Evolutionary conservation across 1,140 invertebrate species (phyloP), one percentile per base, ranked within the genome.

Genomic region (Scaptomyza hsui): DNA sequence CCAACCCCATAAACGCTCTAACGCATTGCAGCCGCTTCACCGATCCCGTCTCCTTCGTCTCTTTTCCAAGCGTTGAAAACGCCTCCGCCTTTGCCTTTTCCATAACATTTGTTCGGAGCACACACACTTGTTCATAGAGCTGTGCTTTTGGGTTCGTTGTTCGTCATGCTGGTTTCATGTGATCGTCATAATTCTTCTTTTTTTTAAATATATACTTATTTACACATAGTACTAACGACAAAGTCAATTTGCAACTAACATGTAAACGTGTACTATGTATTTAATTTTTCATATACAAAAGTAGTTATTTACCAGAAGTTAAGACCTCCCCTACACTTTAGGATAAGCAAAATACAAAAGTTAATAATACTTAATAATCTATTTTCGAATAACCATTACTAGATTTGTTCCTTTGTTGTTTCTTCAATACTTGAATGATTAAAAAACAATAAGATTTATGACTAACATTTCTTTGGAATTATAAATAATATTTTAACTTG

Each of bases 91-190:
- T 44, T 4, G 49, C 62, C 26, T 16, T 29, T 15, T 5, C 16
- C 61, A 37, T 5, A 9, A 3, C 32, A 47, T 15, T n/a, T 9
- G 32, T 13, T 51, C 10, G 13, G 10, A 24, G 16, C 15, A 13
- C 10, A 18, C 24, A 3, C 21, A 35, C 12, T 12, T 24, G 12
- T 29, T 12, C 19, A 48, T 45, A 24, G 52, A 55, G 78, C 75
- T 82, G 44, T 76, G 78, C 61, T 71, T 78, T 82, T 67, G 79
- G 42, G 83, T 89, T 88, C 83, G 82, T 73, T 79, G 78, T 67
- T 88, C 82, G 82, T 88, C 83, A 88, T 88, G 82, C 82, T 79
- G 78, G 82, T 75, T 88, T 88, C 78, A 70, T 83, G 68, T 67
- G 65, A 86, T 85, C 60, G 57, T 70, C 62, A 82, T 72, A 78